phyloP scores from a whole-genome alignment of 2,797 vertebrate genomes.

The Perodicticus potto region DNA sequence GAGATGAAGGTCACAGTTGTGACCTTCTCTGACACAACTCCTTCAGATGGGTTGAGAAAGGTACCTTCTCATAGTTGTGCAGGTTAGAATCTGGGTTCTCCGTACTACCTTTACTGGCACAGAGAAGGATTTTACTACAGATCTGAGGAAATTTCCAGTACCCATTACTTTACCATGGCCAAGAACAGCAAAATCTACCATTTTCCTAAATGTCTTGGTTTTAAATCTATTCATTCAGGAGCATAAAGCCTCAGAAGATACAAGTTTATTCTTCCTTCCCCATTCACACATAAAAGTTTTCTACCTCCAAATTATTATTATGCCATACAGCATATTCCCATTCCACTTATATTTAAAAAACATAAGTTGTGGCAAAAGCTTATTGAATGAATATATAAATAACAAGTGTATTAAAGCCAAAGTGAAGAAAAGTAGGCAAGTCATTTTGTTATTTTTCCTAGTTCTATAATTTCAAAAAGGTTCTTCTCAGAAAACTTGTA shows the following conservation, averaged over 20 bases:
- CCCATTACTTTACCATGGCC: neutral
- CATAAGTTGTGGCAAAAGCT: neutral
- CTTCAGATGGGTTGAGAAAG: neutral
- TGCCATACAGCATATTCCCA: neutral
- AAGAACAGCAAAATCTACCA: too few relatives aligned
- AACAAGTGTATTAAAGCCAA: neutral
- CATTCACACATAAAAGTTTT: neutral
- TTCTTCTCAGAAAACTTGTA: neutral
- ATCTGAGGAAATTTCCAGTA: neutral
- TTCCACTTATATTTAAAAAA: neutral
- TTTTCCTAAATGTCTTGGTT: neutral
- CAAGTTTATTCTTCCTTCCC: neutral
- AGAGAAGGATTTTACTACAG: neutral
- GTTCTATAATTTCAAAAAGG: neutral
- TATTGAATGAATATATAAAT: slow-evolving; percentile 30
- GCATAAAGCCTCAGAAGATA: neutral
- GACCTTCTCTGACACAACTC: neutral
- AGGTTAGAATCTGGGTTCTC: neutral
- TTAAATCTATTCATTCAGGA: neutral
- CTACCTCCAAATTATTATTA: slow-evolving; percentile 7
- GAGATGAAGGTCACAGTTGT: too few relatives aligned
- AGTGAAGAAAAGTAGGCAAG: neutral
- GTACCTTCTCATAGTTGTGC: neutral
- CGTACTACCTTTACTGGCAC: neutral
- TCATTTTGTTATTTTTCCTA: neutral